A percentile compares a stretch with the other conserved stretches of the same genome.
phyloP scores from a whole-genome alignment of 2,113 vertebrate species.

The Neogale vison region DNA sequence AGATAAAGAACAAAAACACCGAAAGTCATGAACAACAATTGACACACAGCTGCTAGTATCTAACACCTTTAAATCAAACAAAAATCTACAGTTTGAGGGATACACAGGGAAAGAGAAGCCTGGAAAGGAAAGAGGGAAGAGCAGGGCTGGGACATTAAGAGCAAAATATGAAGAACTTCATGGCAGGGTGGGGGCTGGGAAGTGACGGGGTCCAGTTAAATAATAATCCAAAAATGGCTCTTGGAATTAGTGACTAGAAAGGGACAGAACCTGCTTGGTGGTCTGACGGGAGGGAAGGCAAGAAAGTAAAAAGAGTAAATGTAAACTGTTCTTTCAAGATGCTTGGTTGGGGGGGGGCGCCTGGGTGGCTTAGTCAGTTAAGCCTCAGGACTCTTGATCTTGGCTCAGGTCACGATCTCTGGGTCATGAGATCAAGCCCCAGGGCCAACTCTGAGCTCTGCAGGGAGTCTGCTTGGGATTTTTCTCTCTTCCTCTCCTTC shows the following conservation, averaged over 20 bases:
- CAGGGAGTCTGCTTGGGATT: neutral
- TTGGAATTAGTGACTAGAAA: neutral
- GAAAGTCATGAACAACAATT: neutral
- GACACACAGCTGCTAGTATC: neutral
- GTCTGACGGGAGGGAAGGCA: neutral
- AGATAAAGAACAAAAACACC: neutral
- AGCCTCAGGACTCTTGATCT: neutral
- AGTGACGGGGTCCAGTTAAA: neutral
- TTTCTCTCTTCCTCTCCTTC: neutral
- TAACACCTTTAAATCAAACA: neutral
- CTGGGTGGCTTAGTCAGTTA: neutral
- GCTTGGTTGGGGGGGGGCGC: neutral
- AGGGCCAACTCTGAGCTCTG: neutral
- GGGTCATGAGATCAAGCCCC: neutral
- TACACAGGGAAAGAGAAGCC: neutral
- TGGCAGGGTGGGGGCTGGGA: neutral
- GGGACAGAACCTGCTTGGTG: neutral
- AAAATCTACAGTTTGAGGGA: neutral
- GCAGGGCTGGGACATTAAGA: neutral
- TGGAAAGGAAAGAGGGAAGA: neutral
- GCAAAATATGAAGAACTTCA: neutral
- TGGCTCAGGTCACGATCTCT: neutral
- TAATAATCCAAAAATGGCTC: neutral
- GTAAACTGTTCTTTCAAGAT: neutral
- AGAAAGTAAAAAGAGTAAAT: neutral